phyloP scores from a whole-genome alignment of 1,140 invertebrate genomes.

The Monochamus saltuarius region DNA sequence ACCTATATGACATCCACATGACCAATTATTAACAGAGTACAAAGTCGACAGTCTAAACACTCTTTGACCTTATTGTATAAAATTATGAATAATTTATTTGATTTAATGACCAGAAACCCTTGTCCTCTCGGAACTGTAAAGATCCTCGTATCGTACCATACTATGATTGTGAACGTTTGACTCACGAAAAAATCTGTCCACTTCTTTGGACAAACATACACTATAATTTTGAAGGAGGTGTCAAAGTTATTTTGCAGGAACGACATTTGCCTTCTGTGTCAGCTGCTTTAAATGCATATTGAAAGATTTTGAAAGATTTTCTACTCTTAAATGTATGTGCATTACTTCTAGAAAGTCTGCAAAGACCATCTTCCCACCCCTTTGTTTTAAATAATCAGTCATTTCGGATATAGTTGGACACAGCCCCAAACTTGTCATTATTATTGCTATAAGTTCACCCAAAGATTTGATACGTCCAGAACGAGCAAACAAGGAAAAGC shows the following conservation, averaged over 20 bases:
- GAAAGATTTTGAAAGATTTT: conserved; percentile 85
- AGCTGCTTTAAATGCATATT: conserved; percentile 84
- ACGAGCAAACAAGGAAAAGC: conserved; percentile 89
- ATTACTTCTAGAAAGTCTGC: conserved; percentile 94
- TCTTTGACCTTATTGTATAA: too few species aligned
- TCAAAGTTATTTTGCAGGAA: conserved; percentile 80
- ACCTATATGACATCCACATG: too few species aligned
- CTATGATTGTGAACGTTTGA: conserved; percentile 83
- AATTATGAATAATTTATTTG: too few species aligned
- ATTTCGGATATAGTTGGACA: conserved; percentile 91
- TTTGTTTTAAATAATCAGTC: conserved; percentile 68
- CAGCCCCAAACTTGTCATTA: conserved; percentile 91
- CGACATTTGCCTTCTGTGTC: conserved; percentile 73
- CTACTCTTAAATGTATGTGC: conserved; percentile 84
- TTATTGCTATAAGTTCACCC: conserved; percentile 88
- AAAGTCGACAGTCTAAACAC: too few species aligned
- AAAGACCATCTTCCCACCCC: conserved; percentile 91
- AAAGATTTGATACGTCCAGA: conserved; percentile 83
- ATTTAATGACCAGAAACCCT: too few species aligned
- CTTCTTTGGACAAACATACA: conserved; percentile 90
- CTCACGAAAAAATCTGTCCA: conserved; percentile 91
- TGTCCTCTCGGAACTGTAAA: too few species aligned
- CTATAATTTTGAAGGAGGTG: conserved; percentile 89
- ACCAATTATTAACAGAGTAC: too few species aligned
- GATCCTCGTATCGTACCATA: conserved; percentile 86